phyloP scores from a whole-genome alignment of 1,140 invertebrate species.

The Maniola jurtina region DNA sequence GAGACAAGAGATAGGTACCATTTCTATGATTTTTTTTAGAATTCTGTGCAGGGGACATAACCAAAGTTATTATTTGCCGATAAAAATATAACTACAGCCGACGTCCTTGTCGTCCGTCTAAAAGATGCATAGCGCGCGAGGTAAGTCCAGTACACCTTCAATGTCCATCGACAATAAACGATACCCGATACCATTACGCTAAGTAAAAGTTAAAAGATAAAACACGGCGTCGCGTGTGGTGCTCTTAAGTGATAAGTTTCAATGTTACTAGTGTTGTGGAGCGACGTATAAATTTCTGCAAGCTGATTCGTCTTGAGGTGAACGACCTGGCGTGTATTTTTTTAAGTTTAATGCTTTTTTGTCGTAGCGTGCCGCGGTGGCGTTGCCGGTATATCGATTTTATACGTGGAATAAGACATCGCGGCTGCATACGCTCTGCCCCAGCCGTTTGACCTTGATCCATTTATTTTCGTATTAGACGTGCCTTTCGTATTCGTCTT shows the following conservation, averaged over 20 bases:
- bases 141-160: slow-evolving; percentile 49
- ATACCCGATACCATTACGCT: slow-evolving; percentile 29
- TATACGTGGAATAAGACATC: slow-evolving; percentile 55
- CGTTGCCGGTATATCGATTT: slow-evolving; percentile 61
- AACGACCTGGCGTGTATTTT: slow-evolving; percentile 35
- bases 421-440: slow-evolving; percentile 51
- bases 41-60: slow-evolving; percentile 7
- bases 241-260: background rate
- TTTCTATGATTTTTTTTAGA: no score
- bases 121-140: slow-evolving; percentile 64
- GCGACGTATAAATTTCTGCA: slow-evolving; percentile 45
- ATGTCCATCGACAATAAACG: slow-evolving; percentile 46
- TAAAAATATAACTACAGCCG: slow-evolving; percentile 37
- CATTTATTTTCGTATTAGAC: slow-evolving; percentile 55
- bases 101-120: slow-evolving; percentile 59
- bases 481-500: slow-evolving; percentile 43
- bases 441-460: slow-evolving; percentile 57
- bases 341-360: slow-evolving; percentile 40
- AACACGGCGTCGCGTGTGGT: background rate
- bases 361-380: slow-evolving; percentile 39
- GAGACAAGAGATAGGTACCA: no score
- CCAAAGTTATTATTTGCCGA: slow-evolving; percentile 22
- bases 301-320: slow-evolving; percentile 68
- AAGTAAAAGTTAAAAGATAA: background rate
- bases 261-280: slow-evolving; percentile 22